Conservation (phyloP, 2,113 vertebrate genomes). For the Columba livia region DNA sequence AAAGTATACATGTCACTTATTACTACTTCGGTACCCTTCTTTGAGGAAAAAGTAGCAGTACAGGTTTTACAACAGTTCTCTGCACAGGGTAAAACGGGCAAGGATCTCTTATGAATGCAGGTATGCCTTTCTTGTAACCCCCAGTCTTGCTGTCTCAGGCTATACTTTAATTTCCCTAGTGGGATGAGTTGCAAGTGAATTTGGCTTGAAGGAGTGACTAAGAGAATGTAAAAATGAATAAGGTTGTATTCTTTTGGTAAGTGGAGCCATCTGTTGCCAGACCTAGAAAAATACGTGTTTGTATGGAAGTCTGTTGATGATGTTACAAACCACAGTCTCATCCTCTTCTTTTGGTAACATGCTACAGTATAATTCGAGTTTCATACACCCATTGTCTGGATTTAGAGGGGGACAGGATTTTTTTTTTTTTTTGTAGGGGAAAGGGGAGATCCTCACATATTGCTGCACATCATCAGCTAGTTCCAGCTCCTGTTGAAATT, state of each 20-base stretch:
- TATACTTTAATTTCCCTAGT: slow-evolving; percentile 37
- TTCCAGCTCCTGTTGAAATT: not conserved
- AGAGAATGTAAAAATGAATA: slow-evolving; percentile 42
- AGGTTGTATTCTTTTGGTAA: slow-evolving; percentile 16
- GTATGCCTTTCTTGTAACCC: slow-evolving; percentile 1
- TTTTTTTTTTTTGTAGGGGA: not conserved
- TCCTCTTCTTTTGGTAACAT: not conserved
- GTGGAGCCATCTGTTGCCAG: slow-evolving; percentile 53
- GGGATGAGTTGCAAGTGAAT: slow-evolving; percentile 34
- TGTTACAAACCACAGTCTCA: not conserved
- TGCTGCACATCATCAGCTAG: not conserved
- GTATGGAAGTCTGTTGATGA: not conserved
- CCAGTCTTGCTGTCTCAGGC: slow-evolving; percentile 14
- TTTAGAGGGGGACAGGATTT: not conserved
- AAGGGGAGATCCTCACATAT: not conserved
- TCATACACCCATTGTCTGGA: not conserved
- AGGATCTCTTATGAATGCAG: not conserved
- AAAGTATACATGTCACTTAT: not conserved
- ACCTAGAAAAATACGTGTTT: slow-evolving; percentile 15
- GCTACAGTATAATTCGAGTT: not conserved
- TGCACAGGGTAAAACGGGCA: not conserved
- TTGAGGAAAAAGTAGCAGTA: not conserved
- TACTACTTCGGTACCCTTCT: not conserved
- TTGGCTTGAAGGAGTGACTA: slow-evolving; percentile 29
- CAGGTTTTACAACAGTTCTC: not conserved